phyloP scores from a whole-genome alignment of 2,888 invertebrate species.

The Ephialtes manifestator region DNA sequence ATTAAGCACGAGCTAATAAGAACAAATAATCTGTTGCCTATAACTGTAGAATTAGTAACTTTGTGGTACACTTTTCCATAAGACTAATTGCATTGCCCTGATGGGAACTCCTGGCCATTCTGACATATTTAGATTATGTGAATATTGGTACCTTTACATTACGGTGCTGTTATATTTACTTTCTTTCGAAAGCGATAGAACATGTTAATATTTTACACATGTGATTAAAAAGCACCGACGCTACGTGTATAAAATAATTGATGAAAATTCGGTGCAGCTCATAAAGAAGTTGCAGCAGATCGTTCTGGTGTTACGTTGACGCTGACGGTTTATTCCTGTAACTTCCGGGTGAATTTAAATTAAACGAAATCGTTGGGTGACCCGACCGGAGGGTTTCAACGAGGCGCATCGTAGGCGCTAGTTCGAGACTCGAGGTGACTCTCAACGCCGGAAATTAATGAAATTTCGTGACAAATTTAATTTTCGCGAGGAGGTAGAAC shows the following conservation, averaged over 20 bases:
- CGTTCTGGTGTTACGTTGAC: conserved; percentile 32
- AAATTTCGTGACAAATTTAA: conserved; percentile 70
- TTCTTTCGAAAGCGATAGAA: too few species aligned
- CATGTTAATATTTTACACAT: neutral
- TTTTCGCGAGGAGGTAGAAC: conserved; percentile 44
- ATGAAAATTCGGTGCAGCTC: conserved; percentile 21
- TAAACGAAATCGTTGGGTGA: conserved; percentile 65
- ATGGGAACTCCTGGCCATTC: too few species aligned
- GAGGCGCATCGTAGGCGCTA: conserved; percentile 21
- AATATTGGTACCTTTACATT: too few species aligned
- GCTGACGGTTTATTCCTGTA: conserved; percentile 3
- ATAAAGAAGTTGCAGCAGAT: conserved; percentile 22
- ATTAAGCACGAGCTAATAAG: too few species aligned
- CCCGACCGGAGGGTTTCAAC: conserved; percentile 42
- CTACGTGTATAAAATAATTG: neutral
- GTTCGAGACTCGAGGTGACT: conserved; percentile 32
- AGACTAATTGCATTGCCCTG: too few species aligned
- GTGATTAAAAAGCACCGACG: neutral
- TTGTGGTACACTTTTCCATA: too few species aligned
- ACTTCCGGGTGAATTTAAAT: conserved; percentile 62
- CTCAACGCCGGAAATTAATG: conserved; percentile 65
- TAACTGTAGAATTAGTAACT: too few species aligned
- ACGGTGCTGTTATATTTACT: too few species aligned
- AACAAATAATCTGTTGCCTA: too few species aligned
- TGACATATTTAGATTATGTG: too few species aligned